These are phyloP conservation scores for Melangyna quadrimaculata DNA, from an alignment of 2,888 invertebrate species.

Conservation along the genomic window DNA sequence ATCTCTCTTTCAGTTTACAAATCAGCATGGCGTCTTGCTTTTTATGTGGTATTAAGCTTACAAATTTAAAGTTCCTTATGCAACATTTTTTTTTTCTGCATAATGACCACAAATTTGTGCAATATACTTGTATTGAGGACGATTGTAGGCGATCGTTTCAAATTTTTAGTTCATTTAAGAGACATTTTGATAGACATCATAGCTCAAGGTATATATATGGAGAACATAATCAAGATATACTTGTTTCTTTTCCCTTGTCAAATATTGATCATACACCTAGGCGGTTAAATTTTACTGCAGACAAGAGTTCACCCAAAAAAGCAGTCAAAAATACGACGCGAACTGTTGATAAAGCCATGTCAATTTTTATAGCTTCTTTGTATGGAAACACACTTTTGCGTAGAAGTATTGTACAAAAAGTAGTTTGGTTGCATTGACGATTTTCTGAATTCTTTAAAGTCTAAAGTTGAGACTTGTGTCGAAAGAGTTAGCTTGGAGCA, in stretches of 20 bases:
- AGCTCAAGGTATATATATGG: no score
- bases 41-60: no score
- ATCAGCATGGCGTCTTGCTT: no score
- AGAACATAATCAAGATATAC: not conserved
- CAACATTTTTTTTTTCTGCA: not conserved
- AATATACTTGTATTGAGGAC: not conserved
- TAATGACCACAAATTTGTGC: not conserved
- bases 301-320: no score
- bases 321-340: no score
- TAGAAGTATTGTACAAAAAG: not conserved
- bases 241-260: not conserved
- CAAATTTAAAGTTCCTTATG: not conserved
- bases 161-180: no score
- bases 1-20: no score
- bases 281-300: no score
- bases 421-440: not conserved
- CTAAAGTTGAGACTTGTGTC: not conserved
- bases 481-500: not conserved
- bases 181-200: no score
- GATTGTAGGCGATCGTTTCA: not conserved
- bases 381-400: not conserved
- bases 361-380: not conserved
- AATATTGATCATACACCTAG: no score
- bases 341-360: not conserved
- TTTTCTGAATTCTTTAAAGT: not conserved